Evolutionary conservation across 2,113 vertebrate genomes (phyloP).

Genomic region (Sula dactylatra): DNA sequence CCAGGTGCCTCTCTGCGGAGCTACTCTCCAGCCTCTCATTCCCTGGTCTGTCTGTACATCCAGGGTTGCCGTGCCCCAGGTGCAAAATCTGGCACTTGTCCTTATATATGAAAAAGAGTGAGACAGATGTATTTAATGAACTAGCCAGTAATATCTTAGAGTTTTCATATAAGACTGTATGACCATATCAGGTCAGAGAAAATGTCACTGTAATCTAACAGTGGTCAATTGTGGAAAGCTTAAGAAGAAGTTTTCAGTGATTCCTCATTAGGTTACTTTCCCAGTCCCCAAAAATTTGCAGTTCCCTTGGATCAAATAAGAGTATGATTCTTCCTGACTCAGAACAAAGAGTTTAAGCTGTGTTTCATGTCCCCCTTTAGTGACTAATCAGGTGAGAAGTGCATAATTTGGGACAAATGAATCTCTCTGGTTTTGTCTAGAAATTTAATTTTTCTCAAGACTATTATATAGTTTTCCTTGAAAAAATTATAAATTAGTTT

Average conservation of each 20-base stretch:
- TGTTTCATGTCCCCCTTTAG: neutral
- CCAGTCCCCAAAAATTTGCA: neutral
- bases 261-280: neutral
- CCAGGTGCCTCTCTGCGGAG: no score
- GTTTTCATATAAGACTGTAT: neutral
- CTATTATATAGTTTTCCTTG: neutral
- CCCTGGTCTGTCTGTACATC: no score
- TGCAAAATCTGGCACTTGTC: no score
- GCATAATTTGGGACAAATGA: neutral
- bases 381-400: neutral
- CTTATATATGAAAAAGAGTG: neutral
- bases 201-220: neutral
- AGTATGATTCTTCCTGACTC: neutral
- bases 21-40: no score
- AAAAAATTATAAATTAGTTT: neutral
- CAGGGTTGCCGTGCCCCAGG: no score
- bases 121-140: neutral
- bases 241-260: neutral
- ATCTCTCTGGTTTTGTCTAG: neutral
- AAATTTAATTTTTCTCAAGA: neutral
- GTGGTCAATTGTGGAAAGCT: neutral
- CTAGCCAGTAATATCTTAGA: neutral
- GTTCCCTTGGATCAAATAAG: neutral
- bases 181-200: neutral
- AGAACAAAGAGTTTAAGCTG: neutral